phyloP scores from a whole-genome alignment of 1,140 invertebrate species.

The Heliconius congener region DNA sequence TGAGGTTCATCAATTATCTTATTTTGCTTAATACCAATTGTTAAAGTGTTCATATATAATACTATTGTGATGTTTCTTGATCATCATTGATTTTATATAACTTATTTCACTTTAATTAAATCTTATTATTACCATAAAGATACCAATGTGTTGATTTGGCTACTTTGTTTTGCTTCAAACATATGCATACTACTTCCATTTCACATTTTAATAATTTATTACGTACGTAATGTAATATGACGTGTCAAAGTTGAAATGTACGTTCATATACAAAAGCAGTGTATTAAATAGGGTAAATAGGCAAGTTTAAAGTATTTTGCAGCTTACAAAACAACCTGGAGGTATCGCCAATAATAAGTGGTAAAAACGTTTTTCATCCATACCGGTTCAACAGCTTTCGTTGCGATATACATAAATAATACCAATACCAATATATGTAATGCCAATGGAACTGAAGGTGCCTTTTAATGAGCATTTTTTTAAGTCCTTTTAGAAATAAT shows the following conservation, averaged over 20 bases:
- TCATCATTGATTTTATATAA: too few species aligned
- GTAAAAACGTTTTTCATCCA: constrained; percentile 59
- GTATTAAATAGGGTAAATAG: constrained; percentile 16
- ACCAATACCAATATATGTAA: too few species aligned
- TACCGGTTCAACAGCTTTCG: constrained; percentile 67
- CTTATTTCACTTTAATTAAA: too few species aligned
- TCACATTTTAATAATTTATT: too few species aligned
- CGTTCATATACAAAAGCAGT: not conserved
- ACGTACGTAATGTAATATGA: not conserved
- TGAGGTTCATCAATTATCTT: constrained; percentile 40
- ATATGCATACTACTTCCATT: too few species aligned
- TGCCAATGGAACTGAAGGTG: not conserved
- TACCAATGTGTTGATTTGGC: too few species aligned
- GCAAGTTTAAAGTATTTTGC: constrained; percentile 43
- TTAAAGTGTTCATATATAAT: not conserved
- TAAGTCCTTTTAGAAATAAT: not conserved
- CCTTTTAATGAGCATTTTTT: not conserved
- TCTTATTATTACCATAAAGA: too few species aligned
- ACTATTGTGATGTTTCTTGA: too few species aligned
- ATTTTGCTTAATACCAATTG: not conserved
- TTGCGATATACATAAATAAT: constrained; percentile 66
- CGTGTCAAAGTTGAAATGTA: not conserved
- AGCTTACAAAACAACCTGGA: too few species aligned
- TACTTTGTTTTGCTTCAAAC: too few species aligned
- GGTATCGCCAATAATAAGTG: constrained; percentile 46